Evolutionary conservation across 1,140 invertebrate genomes (phyloP).

Genomic region (Dreissena polymorpha): DNA sequence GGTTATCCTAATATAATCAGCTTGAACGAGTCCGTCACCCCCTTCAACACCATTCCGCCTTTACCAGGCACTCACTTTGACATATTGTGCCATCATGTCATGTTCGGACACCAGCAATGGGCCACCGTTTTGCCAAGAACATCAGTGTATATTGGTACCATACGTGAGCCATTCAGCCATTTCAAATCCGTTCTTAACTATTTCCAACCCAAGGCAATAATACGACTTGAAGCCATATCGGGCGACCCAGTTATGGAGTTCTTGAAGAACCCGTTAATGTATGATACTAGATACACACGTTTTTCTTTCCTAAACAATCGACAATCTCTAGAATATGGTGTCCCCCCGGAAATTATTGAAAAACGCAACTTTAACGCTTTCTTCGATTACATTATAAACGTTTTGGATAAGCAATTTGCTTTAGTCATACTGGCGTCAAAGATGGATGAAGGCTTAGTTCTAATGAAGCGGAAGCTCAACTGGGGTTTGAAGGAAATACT

Average conservation of each 20-base stretch:
- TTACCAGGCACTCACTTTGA: conserved; percentile 25
- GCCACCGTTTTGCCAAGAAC: conserved; percentile 17
- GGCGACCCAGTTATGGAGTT: not conserved
- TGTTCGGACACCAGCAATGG: conserved; percentile 13
- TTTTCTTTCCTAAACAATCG: conserved; percentile 36
- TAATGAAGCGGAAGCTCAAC: conserved; percentile 79
- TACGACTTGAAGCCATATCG: too few relatives aligned
- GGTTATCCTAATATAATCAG: conserved; percentile 3
- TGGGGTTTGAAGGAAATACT: conserved; percentile 80
- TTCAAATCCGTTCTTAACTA: conserved; percentile 35
- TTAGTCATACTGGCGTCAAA: conserved; percentile 81
- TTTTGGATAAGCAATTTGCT: conserved; percentile 71
- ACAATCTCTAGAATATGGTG: conserved; percentile 42
- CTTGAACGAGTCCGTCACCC: not conserved
- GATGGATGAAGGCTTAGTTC: conserved; percentile 81
- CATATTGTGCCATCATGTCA: conserved; percentile 30
- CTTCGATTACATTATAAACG: conserved; percentile 17
- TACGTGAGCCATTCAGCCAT: conserved; percentile 28
- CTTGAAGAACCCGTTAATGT: not conserved
- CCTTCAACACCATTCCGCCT: conserved; percentile 5
- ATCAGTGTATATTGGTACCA: conserved; percentile 21
- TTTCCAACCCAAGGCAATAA: too few relatives aligned
- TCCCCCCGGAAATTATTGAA: not conserved
- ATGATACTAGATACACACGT: not conserved
- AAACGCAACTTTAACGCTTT: not conserved